Evolutionary conservation across 2,888 invertebrate genomes (phyloP).

Genomic region (Polydesmus complanatus): DNA sequence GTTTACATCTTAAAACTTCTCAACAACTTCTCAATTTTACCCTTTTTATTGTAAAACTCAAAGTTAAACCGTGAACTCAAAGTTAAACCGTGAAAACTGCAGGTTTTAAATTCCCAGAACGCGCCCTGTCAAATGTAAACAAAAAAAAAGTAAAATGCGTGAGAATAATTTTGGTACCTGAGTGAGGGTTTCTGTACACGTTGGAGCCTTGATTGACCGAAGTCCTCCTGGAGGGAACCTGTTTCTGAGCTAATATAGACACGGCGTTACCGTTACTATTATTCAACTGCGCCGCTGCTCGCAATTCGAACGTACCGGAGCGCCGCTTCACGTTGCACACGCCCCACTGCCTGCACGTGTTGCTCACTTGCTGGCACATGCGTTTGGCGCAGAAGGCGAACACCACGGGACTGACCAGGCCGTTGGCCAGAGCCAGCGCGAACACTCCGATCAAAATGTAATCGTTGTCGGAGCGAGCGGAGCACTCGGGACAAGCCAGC

Average conservation of each 20-base stretch:
- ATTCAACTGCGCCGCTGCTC: not conserved
- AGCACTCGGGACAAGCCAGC: conserved; percentile 12
- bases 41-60: no score
- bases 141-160: no score
- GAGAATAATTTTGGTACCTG: no score
- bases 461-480: conserved; percentile 12
- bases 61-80: no score
- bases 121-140: no score
- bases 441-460: conserved; percentile 14
- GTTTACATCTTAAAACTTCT: no score
- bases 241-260: not conserved
- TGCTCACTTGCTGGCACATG: not conserved
- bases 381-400: conserved; percentile 8
- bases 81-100: no score
- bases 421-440: conserved; percentile 8
- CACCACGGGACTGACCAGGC: conserved; percentile 8
- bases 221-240: not conserved
- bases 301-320: conserved; percentile 7
- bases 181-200: no score
- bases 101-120: no score
- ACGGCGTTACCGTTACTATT: not conserved
- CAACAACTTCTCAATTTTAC: no score
- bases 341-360: not conserved
- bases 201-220: no score
- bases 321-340: conserved; percentile 7